phyloP scores from a whole-genome alignment of 1,140 invertebrate genomes.

The Parasteatoda tepidariorum region DNA sequence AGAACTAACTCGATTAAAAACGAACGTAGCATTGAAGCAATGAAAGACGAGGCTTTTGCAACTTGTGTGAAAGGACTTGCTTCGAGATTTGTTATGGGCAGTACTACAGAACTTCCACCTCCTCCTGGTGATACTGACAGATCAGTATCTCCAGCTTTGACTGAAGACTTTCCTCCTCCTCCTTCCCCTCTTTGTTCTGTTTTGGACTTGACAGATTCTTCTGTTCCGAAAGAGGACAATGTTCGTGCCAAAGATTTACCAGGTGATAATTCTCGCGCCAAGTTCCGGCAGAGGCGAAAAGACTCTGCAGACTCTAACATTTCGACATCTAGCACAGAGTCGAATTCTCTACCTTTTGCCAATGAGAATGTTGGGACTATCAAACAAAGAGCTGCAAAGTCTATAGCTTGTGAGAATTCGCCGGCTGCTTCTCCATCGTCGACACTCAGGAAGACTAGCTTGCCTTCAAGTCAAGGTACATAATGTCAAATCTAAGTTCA shows the following conservation, averaged over 20 bases:
- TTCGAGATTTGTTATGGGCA: constrained; percentile 67
- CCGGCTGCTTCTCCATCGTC: constrained; percentile 58
- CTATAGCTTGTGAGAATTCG: constrained; percentile 58
- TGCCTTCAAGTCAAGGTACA: constrained; percentile 52
- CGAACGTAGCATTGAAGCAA: constrained; percentile 56
- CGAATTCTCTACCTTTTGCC: constrained; percentile 96
- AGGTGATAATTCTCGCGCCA: constrained; percentile 17
- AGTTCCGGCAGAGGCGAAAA: constrained; percentile 48
- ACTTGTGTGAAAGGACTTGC: constrained; percentile 70
- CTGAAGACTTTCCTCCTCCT: constrained; percentile 70
- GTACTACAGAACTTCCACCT: constrained; percentile 61
- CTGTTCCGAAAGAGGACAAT: constrained; percentile 34
- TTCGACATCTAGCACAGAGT: constrained; percentile 85
- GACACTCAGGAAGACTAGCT: constrained; percentile 44
- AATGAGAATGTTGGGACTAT: constrained; percentile 99
- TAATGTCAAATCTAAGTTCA: no score
- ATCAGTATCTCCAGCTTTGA: constrained; percentile 62
- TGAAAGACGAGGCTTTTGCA: constrained; percentile 68
- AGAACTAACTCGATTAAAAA: constrained; percentile 72
- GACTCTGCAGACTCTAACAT: constrained; percentile 78
- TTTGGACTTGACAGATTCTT: constrained; percentile 58
- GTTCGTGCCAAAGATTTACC: constrained; percentile 60
- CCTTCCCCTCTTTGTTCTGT: constrained; percentile 68
- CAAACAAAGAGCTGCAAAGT: constrained; percentile 79
- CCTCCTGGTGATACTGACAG: constrained; percentile 61